phyloP scores from a whole-genome alignment of 2,888 invertebrate species.

The Periphyllus acericola region DNA sequence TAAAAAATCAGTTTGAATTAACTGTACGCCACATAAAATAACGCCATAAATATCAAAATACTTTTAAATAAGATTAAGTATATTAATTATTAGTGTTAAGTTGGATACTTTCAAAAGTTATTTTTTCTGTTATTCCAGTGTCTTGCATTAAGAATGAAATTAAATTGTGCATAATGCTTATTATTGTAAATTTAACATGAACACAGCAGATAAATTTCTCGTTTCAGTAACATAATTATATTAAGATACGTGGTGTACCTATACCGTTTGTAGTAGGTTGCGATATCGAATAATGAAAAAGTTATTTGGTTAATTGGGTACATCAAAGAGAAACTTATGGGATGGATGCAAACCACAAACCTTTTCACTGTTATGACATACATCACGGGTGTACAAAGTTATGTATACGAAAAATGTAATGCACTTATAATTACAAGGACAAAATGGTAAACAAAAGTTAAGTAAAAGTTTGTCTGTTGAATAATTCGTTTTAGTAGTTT shows the following conservation, averaged over 20 bases:
- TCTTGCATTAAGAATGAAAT: not conserved
- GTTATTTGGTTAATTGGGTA: conserved; percentile 1
- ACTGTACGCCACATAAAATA: not conserved
- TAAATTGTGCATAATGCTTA: not conserved
- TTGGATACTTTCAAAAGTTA: not conserved
- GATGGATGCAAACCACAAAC: not conserved
- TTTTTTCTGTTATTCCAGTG: not conserved
- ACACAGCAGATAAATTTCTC: not conserved
- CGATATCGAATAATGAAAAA: conserved; percentile 7
- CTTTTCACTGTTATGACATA: conserved; percentile 5
- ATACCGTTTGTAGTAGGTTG: not conserved
- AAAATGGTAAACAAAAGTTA: conserved; percentile 19
- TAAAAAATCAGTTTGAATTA: too few species aligned
- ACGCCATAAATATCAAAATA: not conserved
- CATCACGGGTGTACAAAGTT: not conserved
- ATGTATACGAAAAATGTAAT: not conserved
- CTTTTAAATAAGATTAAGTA: too few species aligned
- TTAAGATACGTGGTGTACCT: not conserved
- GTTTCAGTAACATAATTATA: not conserved
- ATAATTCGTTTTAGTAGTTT: not conserved
- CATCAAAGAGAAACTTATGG: conserved; percentile 1
- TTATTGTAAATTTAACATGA: not conserved
- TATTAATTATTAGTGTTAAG: not conserved
- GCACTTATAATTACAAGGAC: conserved; percentile 24
- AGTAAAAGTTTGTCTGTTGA: conserved; percentile 27